These are phyloP conservation scores for Rhinoraja longicauda DNA, from an alignment of 2,797 vertebrate genomes.

Conservation along the genomic window DNA sequence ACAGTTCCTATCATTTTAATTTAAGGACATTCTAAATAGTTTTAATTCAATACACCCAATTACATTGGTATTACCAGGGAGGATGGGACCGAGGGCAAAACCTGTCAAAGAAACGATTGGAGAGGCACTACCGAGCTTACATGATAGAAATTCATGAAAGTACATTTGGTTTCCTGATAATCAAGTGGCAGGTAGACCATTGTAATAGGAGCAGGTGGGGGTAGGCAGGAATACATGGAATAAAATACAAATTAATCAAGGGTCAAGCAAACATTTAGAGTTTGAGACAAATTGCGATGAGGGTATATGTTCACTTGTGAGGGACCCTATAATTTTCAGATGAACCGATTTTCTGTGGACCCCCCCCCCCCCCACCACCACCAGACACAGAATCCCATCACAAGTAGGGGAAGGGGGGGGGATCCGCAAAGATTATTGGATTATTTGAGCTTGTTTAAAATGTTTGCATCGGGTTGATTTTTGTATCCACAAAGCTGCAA, in stretches of 20 bases:
- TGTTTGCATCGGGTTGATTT: not conserved
- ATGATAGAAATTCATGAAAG: no score
- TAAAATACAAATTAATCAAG: not conserved
- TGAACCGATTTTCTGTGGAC: not conserved
- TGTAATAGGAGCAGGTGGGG: no score
- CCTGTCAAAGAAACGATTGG: not conserved
- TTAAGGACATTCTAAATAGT: not conserved
- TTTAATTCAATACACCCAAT: no score
- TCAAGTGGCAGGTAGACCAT: no score
- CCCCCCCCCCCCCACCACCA: no score
- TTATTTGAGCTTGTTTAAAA: not conserved
- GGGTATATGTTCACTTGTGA: no score
- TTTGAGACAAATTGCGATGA: not conserved
- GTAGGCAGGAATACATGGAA: no score
- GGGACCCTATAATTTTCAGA: not conserved
- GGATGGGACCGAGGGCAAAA: not conserved
- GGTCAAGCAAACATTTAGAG: not conserved
- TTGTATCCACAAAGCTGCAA: not conserved
- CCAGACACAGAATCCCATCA: no score
- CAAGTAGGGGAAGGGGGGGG: no score
- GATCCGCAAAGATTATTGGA: not conserved
- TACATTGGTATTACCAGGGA: no score
- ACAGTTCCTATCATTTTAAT: not conserved
- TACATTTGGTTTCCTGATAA: not conserved
- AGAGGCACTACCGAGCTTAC: not conserved